Conservation (phyloP, 2,113 vertebrate genomes). For the Echinops telfairi region DNA sequence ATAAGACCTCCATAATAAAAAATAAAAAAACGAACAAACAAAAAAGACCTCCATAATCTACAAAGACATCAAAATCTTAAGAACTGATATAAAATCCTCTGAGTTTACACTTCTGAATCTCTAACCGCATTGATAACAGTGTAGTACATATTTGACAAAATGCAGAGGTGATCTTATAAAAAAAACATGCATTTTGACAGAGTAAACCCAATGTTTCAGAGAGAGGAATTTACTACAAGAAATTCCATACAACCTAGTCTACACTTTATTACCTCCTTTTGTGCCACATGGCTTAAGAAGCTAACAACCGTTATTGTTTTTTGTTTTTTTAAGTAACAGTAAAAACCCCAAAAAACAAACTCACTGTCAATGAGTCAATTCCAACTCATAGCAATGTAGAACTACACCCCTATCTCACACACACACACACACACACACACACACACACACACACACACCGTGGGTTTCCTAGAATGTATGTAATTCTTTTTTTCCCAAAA, state of each 20-base stretch:
- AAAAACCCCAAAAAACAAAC: too few relatives aligned
- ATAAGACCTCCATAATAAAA: constrained; percentile 11
- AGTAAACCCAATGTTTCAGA: constrained; percentile 35
- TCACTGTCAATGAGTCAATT: too few relatives aligned
- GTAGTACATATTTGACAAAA: constrained; percentile 17
- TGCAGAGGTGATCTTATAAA: constrained; percentile 14
- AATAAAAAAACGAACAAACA: too few relatives aligned
- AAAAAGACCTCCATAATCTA: constrained; percentile 30
- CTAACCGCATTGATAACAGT: not conserved
- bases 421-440: too few relatives aligned
- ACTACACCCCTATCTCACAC: too few relatives aligned
- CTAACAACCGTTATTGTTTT: not conserved
- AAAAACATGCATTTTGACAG: not conserved
- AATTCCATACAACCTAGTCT: constrained; percentile 2
- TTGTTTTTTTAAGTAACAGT: too few relatives aligned
- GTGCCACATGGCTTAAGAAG: constrained; percentile 23
- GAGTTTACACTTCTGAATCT: constrained; percentile 57
- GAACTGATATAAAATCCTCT: constrained; percentile 57
- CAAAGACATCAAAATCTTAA: constrained; percentile 66
- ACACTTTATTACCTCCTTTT: constrained; percentile 35
- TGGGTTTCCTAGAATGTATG: too few relatives aligned
- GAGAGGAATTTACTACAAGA: constrained; percentile 47
- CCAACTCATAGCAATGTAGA: too few relatives aligned
- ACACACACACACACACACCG: too few relatives aligned
- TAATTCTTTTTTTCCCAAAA: too few relatives aligned